Evolutionary conservation across 2,797 vertebrate species (phyloP).

Genomic region (Lutjanus argentimaculatus): DNA sequence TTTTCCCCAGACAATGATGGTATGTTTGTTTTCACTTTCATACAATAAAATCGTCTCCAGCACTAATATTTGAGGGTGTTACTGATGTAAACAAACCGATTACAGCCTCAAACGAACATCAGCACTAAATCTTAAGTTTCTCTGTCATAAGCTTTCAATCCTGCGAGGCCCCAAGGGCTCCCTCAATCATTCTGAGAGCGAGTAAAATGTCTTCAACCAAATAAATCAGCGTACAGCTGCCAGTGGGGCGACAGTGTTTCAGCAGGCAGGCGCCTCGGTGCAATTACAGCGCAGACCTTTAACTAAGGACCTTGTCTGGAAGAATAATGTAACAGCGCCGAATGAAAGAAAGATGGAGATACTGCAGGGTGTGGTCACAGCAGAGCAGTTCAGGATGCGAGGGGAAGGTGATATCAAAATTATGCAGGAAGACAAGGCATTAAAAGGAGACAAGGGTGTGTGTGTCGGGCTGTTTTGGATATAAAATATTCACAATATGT

Average conservation of each 20-base stretch:
- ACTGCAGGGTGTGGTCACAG: constrained; percentile 52
- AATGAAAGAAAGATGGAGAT: constrained; percentile 49
- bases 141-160: constrained; percentile 43
- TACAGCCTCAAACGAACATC: constrained; percentile 34
- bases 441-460: constrained; percentile 15
- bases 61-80: constrained; percentile 14
- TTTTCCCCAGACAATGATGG: background rate
- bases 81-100: constrained; percentile 61
- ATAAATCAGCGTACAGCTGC: constrained; percentile 70
- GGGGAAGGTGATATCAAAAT: constrained; percentile 16
- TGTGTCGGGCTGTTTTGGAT: constrained; percentile 9
- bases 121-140: constrained; percentile 51
- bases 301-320: constrained; percentile 63
- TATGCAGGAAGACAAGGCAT: constrained; percentile 50
- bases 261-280: constrained; percentile 49
- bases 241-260: constrained; percentile 52
- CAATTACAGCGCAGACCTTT: constrained; percentile 62
- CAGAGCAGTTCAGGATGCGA: background rate
- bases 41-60: constrained; percentile 9
- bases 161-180: constrained; percentile 42
- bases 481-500: constrained; percentile 53
- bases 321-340: constrained; percentile 52
- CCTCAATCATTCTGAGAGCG: constrained; percentile 60
- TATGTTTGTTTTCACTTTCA: constrained; percentile 3
- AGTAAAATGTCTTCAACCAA: constrained; percentile 52